A percentile compares a stretch with the other conserved stretches of the same genome.
phyloP scores from a whole-genome alignment of 2,797 vertebrate species.

The Sebastes diploproa region DNA sequence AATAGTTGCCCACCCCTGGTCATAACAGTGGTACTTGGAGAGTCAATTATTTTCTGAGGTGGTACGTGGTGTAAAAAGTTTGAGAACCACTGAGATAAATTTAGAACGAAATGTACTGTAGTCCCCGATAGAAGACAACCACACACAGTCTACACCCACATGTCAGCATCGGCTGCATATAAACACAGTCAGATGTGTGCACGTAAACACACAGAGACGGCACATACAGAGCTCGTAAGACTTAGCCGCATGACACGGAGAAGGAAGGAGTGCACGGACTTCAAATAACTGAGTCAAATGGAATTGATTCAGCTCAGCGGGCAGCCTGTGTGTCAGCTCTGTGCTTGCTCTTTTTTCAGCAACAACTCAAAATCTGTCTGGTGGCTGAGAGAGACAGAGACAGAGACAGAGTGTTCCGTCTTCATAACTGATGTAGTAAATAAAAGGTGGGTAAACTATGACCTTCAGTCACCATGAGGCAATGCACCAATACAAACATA shows the following conservation, averaged over 20 bases:
- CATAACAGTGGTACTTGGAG: too few species aligned
- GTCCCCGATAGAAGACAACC: neutral
- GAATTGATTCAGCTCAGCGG: slow-evolving; percentile 31
- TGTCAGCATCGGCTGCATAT: neutral
- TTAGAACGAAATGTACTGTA: neutral
- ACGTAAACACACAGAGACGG: neutral
- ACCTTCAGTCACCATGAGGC: slow-evolving; percentile 1
- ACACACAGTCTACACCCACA: neutral
- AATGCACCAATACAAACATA: neutral
- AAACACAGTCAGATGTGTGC: neutral
- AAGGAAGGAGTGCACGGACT: neutral
- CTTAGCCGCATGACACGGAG: neutral
- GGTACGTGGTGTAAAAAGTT: too few species aligned
- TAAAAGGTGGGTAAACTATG: slow-evolving; percentile 30
- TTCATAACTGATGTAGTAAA: slow-evolving; percentile 19
- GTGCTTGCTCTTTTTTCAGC: slow-evolving; percentile 4
- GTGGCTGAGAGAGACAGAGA: neutral
- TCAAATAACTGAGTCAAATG: slow-evolving; percentile 25
- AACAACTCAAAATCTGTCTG: neutral
- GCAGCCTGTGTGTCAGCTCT: slow-evolving; percentile 16
- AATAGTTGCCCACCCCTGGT: too few species aligned
- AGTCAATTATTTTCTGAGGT: too few species aligned
- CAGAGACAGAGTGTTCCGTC: neutral
- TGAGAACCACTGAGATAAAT: neutral
- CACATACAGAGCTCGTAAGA: neutral